Evolutionary conservation across 1,140 invertebrate species (phyloP), one percentile per base, ranked within the genome.

Genomic region (Camponotus floridanus): DNA sequence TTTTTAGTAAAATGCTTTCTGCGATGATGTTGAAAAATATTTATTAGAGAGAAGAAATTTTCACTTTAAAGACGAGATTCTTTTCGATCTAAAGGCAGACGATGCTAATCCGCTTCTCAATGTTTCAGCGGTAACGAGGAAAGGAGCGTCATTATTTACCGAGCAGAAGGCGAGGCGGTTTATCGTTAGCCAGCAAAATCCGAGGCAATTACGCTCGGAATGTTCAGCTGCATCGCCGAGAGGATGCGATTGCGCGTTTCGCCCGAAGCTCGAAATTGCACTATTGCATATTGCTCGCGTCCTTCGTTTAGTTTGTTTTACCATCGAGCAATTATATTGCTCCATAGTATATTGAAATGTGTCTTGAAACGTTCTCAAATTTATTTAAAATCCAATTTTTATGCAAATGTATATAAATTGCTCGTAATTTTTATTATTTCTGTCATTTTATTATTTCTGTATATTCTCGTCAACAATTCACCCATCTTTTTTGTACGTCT

Each of bases 101-200:
- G 68, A 59, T 73, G 68, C 31, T 61, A 83, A 74, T 83, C 68
- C 78, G 64, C 85, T 87, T 85, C 61, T 76, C 39, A 39, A 21
- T 61, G 68, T 83, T 83, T 73, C 55, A 57, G 87, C 76, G 83
- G 57, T 64, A 76, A 84, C 42, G 85, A 76, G 64, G 70, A 88
- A 89, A 85, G 76, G 73, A 83, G 76, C 86, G 80, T 61, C 78
- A 87, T 87, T 92, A 92, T 92, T 92, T 92, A 90, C 90, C 86
- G 62, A 83, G 87, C 71, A 80, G 74, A 76, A 68, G 90, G 87
- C 83, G 88, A 89, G 83, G 91, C 61, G 80, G 90, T 93, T 93
- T 92, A 92, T 93, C 89, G 91, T 92, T 89, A 85, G 90, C 91
- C 92, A 90, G 92, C 93, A 92, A 94, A 93, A 94, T 94, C 91